phyloP scores from a whole-genome alignment of 2,888 invertebrate species.

The Muscina levida region DNA sequence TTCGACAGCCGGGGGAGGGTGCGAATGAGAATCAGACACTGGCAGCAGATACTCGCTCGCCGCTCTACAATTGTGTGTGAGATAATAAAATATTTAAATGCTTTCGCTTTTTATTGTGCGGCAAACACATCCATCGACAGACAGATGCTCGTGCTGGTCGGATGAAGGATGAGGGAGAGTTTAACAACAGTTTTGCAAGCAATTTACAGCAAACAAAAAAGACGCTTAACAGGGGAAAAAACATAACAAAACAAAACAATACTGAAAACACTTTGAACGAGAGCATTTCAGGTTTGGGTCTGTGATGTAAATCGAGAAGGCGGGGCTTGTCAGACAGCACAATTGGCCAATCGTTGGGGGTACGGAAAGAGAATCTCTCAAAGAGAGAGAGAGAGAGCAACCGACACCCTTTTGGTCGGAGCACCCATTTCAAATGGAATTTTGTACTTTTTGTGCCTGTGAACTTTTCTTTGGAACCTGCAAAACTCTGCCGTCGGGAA shows the following conservation, averaged over 20 bases:
- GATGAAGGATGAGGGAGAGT: conserved; percentile 54
- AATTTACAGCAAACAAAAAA: conserved; percentile 75
- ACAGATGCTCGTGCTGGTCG: conserved; percentile 1
- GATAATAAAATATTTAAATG: conserved; percentile 75
- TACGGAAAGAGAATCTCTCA: conserved; percentile 57
- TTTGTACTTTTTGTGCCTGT: background rate
- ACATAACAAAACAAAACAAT: conserved; percentile 11
- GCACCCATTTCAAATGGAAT: background rate
- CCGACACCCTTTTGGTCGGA: conserved; percentile 7
- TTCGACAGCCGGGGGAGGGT: conserved; percentile 36
- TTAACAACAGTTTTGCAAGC: conserved; percentile 75
- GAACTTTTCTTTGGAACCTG: background rate
- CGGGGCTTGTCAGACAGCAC: conserved; percentile 39
- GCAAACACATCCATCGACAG: conserved; percentile 15
- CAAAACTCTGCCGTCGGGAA: conserved; percentile 22
- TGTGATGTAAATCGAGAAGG: conserved; percentile 19
- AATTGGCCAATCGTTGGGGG: conserved; percentile 56
- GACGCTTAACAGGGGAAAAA: conserved; percentile 34
- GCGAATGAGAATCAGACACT: conserved; percentile 12
- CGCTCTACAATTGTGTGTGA: conserved; percentile 49
- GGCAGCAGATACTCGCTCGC: background rate
- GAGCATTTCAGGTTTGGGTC: background rate
- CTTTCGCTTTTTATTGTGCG: conserved; percentile 73
- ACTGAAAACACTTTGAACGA: conserved; percentile 41
- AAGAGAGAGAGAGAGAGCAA: background rate